These are phyloP conservation scores for Bradypodion pumilum DNA, from an alignment of 2,797 vertebrate genomes.

Conservation along the genomic window DNA sequence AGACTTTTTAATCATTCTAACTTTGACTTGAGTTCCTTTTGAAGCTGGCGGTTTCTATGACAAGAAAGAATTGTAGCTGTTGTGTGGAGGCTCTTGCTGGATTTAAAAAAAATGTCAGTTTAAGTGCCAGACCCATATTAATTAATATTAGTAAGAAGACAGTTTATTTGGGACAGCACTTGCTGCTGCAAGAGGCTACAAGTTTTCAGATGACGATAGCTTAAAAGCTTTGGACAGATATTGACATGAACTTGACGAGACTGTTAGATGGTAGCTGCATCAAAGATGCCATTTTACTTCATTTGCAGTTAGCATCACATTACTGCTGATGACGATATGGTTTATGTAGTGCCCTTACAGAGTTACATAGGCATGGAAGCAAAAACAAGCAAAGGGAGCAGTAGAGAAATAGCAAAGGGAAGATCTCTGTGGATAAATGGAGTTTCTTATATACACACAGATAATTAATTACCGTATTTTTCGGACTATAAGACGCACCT, in stretches of 20 bases:
- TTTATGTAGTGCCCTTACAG: neutral
- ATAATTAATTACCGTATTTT: too few relatives aligned
- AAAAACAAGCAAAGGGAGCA: neutral
- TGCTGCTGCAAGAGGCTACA: neutral
- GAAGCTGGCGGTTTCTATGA: neutral
- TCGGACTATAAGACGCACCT: too few relatives aligned
- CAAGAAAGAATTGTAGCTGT: slow-evolving; percentile 17
- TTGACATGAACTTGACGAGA: neutral
- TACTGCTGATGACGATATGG: neutral
- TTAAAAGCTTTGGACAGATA: neutral
- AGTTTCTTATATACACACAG: neutral
- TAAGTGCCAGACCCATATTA: slow-evolving; percentile 2
- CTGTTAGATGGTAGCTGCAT: neutral
- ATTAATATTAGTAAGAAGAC: neutral
- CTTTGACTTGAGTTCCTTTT: slow-evolving; percentile 22
- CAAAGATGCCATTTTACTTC: neutral
- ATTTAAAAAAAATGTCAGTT: neutral
- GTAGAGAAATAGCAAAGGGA: neutral
- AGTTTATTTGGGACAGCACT: neutral
- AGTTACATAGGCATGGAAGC: neutral
- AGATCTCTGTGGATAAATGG: neutral
- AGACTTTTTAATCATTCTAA: slow-evolving; percentile 17
- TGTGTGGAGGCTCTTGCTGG: neutral
- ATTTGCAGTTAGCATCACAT: neutral
- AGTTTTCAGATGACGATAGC: neutral